Evolutionary conservation across 2,113 vertebrate genomes (phyloP), one percentile per base, ranked within the genome.

Genomic region (Speoplatyrhinus poulsoni): DNA sequence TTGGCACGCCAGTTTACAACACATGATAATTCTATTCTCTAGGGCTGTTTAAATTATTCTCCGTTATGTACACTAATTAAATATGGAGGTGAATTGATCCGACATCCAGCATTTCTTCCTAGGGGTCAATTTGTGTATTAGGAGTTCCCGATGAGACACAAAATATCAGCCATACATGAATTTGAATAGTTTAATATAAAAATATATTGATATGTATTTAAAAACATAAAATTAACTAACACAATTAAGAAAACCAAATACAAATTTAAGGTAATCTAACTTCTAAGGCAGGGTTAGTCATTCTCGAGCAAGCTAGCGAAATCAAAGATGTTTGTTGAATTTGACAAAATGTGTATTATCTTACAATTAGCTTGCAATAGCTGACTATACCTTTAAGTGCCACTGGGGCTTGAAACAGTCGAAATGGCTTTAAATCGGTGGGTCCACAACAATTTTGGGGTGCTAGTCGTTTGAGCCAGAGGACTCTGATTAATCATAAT

Each of bases 401-500:
- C 36, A 41, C 15, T 17, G 17, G 19, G 48, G 62, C 17, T 73
- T 55, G 57, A 57, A 53, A 67, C 60, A 58, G 63, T 64, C 72
- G 16, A 54, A 77, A 80, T 75, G 65, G 73, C 78, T 66, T 81
- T 79, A 84, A 86, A 78, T 80, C 63, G 84, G 46, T 32, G 60
- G 67, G 67, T 65, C 50, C 81, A 71, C 70, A 84, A 81, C 80
- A 83, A 77, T 81, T 74, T 68, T 57, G 59, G 73, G 48, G 81
- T 85, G 87, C 77, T 85, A 87, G 86, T 88, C 85, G 82, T 88
- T 83, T 46, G 46, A 87, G 77, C 72, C 84, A 85, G 88, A 90
- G 82, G 82, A 85, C 77, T 77, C 73, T 76, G 85, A 90, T 89
- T 87, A 89, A 89, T 92, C 85, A 85, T 84, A 82, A 91, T 90